Evolutionary conservation across 2,113 vertebrate genomes (phyloP).

Genomic region (Poeciliopsis occidentalis): DNA sequence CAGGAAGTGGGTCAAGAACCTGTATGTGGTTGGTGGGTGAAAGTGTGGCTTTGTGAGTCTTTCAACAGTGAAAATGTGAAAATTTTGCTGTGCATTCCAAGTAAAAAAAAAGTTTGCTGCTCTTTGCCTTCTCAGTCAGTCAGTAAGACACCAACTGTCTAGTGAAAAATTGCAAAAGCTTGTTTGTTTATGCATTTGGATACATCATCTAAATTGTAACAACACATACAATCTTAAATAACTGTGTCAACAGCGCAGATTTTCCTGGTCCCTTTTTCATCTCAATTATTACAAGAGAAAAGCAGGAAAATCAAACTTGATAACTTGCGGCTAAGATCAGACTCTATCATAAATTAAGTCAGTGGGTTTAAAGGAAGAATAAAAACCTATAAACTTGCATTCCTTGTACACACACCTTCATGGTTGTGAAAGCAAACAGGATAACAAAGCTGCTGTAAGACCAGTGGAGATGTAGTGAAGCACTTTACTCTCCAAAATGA

Average conservation of each 20-base stretch:
- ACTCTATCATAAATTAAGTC: too few relatives aligned
- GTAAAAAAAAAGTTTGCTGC: slow-evolving; percentile 10
- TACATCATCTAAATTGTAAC: too few relatives aligned
- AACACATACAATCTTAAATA: too few relatives aligned
- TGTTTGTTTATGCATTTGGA: not conserved
- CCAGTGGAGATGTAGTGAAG: not conserved
- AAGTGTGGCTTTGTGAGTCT: slow-evolving; percentile 18
- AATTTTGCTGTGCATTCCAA: slow-evolving; percentile 37
- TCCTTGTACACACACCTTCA: too few relatives aligned
- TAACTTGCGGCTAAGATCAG: too few relatives aligned
- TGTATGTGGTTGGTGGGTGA: not conserved
- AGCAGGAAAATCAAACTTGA: too few relatives aligned
- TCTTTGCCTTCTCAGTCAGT: not conserved
- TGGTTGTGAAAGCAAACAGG: too few relatives aligned
- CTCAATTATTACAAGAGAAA: too few relatives aligned
- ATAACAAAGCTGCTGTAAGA: not conserved
- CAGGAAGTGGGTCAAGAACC: slow-evolving; percentile 46
- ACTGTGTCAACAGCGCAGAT: too few relatives aligned
- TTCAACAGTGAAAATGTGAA: slow-evolving; percentile 7
- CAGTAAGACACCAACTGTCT: not conserved
- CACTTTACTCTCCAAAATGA: not conserved
- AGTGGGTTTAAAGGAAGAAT: too few relatives aligned
- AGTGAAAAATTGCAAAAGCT: not conserved
- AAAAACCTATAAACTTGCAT: too few relatives aligned
- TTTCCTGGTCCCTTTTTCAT: too few relatives aligned